Base-by-base conservation (phyloP, 1,140 invertebrate genomes). In the Drosophila persimilis region DNA sequence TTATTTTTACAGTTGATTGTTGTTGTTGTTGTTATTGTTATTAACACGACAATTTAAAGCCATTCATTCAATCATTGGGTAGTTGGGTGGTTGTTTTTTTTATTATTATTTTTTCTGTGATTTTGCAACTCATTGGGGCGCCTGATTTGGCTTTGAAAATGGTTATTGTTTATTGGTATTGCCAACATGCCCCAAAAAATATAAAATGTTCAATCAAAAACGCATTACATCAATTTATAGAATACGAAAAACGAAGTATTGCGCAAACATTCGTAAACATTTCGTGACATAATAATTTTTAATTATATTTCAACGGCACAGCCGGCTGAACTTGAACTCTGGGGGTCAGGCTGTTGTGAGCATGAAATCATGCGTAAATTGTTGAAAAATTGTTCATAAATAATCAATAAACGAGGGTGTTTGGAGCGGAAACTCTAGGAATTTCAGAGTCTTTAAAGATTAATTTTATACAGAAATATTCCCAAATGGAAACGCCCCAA, bases 221-320 rank as follows among this genome's bases (percentile, higher is more conserved):
- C 67, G 46, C 77, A 85, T 85, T 73, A 80, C 81, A 84, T 80
- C 73, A 86, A 80, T 84, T 73, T 80, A 17, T 17, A 17, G 60
- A 50, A 26, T 35, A 13, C 48, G 39, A 41, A 35, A 9, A 35
- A 39, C 35, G 3, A 11, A 39, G 35, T 5, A 39, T 73, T 74
- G 53, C 62, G 61, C 71, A 84, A 84, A 69, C 66, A 69, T 57
- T 69, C 63, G 66, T 69, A 69, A 69, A 69, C 54, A 83, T 60
- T 81, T 73, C 69, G 81, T 86, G 81, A 86, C 80, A 86, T 81
- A 77, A 81, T 81, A 77, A 74, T 85, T 76, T 74, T 84, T 80
- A 84, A 86, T 86, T 80, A 86, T 62, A 73, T 86, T 80, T 60
- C 46, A 44, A 62, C 24, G 51, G 51, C 29, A 39, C 8, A 17